These are phyloP conservation scores for Neuroterus valhalla DNA, from an alignment of 1,140 invertebrate species.

Conservation along the genomic window DNA sequence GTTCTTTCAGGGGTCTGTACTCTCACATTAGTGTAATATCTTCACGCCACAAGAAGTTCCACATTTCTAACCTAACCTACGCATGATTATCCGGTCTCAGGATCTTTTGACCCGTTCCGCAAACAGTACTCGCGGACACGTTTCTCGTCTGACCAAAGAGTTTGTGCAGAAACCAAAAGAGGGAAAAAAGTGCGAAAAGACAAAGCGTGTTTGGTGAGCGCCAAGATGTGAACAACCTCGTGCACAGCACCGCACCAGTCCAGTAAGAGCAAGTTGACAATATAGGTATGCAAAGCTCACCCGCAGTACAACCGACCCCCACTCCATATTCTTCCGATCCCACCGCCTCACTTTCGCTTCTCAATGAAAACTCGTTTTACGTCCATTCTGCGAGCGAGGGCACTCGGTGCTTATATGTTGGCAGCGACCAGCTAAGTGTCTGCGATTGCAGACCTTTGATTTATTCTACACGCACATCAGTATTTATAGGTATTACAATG, in stretches of 20 bases:
- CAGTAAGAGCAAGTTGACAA: slow-evolving; percentile 59
- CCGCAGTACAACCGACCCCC: slow-evolving; percentile 49
- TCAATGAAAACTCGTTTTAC: slow-evolving; percentile 64
- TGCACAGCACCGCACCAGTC: slow-evolving; percentile 44
- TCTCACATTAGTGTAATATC: slow-evolving; percentile 13
- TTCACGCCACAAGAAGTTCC: background rate
- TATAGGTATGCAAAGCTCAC: slow-evolving; percentile 70
- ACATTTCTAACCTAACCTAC: slow-evolving; percentile 5
- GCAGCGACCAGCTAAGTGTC: slow-evolving; percentile 39
- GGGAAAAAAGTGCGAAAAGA: slow-evolving; percentile 34
- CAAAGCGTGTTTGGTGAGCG: slow-evolving; percentile 61
- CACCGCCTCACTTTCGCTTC: slow-evolving; percentile 36
- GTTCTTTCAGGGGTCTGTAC: background rate
- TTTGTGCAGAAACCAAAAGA: slow-evolving; percentile 36
- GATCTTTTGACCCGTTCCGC: background rate
- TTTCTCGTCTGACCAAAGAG: slow-evolving; percentile 15
- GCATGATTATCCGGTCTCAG: slow-evolving; percentile 5
- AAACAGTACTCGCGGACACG: background rate
- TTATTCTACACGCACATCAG: background rate
- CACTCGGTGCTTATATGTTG: slow-evolving; percentile 30
- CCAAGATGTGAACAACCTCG: slow-evolving; percentile 65
- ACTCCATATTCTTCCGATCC: slow-evolving; percentile 45
- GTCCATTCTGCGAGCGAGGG: slow-evolving; percentile 37
- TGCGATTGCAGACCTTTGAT: slow-evolving; percentile 45
- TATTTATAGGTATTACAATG: slow-evolving; percentile 13